phyloP scores from a whole-genome alignment of 2,888 invertebrate genomes.

The Gibbula magus region DNA sequence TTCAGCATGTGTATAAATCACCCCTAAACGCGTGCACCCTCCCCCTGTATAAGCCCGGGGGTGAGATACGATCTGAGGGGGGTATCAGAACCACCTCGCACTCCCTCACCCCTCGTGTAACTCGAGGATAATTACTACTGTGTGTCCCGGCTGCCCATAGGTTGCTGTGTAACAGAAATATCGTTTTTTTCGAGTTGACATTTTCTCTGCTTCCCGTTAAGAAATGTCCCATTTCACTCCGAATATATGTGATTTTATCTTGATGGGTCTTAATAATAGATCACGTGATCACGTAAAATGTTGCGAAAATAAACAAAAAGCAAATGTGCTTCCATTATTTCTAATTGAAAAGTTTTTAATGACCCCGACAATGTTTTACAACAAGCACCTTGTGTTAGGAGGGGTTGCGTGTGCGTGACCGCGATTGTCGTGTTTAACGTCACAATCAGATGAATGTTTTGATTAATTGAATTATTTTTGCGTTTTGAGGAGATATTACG shows the following conservation, averaged over 20 bases:
- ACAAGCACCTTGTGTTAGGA: too few relatives aligned
- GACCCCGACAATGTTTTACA: too few relatives aligned
- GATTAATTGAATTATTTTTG: too few relatives aligned
- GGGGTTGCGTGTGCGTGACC: too few relatives aligned
- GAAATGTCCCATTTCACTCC: background rate
- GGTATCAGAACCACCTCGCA: background rate
- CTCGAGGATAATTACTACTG: background rate
- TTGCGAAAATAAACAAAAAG: too few relatives aligned
- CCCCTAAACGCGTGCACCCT: background rate
- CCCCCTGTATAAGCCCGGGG: background rate
- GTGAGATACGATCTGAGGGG: background rate
- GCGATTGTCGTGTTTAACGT: too few relatives aligned
- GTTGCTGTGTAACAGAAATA: background rate
- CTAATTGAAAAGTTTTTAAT: too few relatives aligned
- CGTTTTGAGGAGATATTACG: too few relatives aligned
- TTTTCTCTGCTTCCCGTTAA: background rate
- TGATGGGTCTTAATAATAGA: background rate
- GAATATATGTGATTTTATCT: background rate
- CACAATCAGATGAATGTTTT: too few relatives aligned
- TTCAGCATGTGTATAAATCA: slow-evolving; percentile 9
- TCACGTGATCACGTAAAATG: background rate
- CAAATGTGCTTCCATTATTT: too few relatives aligned
- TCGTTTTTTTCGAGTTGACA: background rate
- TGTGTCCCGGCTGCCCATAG: background rate
- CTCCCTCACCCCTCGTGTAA: slow-evolving; percentile 4